A percentile compares a stretch with the other conserved stretches of the same genome.
Evolutionary conservation across 2,113 vertebrate genomes (phyloP).

Genomic region (Saimiri boliviensis): DNA sequence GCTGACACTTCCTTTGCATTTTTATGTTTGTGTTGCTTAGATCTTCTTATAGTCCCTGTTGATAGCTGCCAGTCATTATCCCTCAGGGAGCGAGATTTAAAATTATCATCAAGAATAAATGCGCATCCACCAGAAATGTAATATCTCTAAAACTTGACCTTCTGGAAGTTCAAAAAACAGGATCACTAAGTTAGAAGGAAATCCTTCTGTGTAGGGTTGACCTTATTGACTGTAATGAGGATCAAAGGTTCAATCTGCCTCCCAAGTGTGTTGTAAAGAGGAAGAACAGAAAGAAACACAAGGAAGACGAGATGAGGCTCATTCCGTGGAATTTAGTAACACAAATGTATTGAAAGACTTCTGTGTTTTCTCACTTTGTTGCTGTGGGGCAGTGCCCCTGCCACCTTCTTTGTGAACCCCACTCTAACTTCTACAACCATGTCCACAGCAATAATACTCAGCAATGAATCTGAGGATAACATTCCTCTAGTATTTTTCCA

Average conservation of each 20-base stretch:
- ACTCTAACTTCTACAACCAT: not conserved
- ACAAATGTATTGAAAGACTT: not conserved
- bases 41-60: not conserved
- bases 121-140: constrained; percentile 38
- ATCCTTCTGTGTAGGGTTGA: not conserved
- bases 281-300: constrained; percentile 18
- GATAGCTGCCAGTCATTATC: constrained; percentile 27
- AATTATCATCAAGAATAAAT: constrained; percentile 30
- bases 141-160: constrained; percentile 49
- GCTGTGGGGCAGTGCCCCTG: not conserved
- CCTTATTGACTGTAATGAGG: not conserved
- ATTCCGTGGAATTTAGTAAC: not conserved
- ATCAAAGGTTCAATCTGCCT: constrained; percentile 1
- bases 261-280: not conserved
- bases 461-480: not conserved
- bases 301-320: not conserved
- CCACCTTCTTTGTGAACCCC: not conserved
- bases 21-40: constrained; percentile 36
- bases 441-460: not conserved
- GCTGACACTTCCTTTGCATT: not conserved
- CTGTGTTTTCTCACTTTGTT: not conserved
- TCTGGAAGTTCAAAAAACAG: constrained; percentile 48
- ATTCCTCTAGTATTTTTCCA: not conserved
- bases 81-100: not conserved
- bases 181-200: constrained; percentile 43